Evolutionary conservation across 2,888 invertebrate species (phyloP).

Genomic region (Lasioglossum oenotherae): DNA sequence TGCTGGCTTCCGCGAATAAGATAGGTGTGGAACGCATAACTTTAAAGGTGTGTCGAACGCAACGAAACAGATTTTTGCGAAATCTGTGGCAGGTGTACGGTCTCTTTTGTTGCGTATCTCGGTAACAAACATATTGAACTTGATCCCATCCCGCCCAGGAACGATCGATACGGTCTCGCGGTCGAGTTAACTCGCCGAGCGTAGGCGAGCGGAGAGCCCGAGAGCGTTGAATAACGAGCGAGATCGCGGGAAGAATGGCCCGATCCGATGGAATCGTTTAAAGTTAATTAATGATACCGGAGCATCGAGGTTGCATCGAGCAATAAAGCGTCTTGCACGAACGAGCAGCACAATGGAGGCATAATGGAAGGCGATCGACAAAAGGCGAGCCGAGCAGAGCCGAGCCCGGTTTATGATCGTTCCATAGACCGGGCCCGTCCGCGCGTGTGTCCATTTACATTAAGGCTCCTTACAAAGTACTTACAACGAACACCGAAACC

Average conservation of each 20-base stretch:
- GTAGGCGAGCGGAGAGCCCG: neutral
- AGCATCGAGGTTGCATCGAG: constrained; percentile 29
- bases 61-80: neutral
- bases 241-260: constrained; percentile 19
- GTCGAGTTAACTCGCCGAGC: constrained; percentile 4
- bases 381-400: constrained; percentile 25
- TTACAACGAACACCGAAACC: constrained; percentile 18
- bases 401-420: constrained; percentile 38
- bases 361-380: constrained; percentile 39
- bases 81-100: neutral
- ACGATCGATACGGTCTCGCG: constrained; percentile 20
- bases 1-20: too few relatives aligned
- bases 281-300: constrained; percentile 53
- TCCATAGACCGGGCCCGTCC: constrained; percentile 29
- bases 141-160: neutral
- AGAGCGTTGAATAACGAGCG: constrained; percentile 35
- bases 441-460: constrained; percentile 51
- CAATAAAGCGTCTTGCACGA: constrained; percentile 39
- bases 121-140: neutral
- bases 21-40: too few relatives aligned
- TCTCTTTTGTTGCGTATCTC: neutral
- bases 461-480: constrained; percentile 51
- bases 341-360: constrained; percentile 25
- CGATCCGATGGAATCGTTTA: constrained; percentile 43
- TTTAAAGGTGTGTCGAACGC: too few relatives aligned